These are phyloP conservation scores for Dipodomys ordii DNA, from an alignment of 2,113 vertebrate genomes.

Conservation along the genomic window DNA sequence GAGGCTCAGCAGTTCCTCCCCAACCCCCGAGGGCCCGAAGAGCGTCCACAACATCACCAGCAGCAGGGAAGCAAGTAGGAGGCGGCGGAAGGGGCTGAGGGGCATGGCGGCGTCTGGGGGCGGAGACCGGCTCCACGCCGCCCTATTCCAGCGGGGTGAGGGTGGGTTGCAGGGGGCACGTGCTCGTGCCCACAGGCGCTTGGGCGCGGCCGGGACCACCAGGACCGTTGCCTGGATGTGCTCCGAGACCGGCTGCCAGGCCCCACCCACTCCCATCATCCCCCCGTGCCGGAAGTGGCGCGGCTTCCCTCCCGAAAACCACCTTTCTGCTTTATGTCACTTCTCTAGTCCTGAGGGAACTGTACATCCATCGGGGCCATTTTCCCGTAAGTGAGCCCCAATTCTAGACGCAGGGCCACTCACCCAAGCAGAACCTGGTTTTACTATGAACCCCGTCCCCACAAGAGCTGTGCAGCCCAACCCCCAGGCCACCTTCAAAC, in stretches of 20 bases:
- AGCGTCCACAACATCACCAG: constrained; percentile 69
- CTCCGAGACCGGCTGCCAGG: neutral
- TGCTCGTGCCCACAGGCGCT: no score
- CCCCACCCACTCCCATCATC: neutral
- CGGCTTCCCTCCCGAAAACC: no score
- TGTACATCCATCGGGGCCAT: no score
- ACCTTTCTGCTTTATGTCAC: no score
- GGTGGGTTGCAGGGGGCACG: accelerated
- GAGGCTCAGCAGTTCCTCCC: constrained; percentile 77
- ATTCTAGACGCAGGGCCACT: no score
- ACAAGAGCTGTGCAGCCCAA: no score
- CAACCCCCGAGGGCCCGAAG: constrained; percentile 68
- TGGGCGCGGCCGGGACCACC: accelerated
- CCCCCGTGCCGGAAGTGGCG: neutral
- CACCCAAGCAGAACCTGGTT: no score
- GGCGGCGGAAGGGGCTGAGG: constrained; percentile 56
- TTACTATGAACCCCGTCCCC: no score
- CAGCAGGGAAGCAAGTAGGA: constrained; percentile 63
- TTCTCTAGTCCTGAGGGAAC: no score
- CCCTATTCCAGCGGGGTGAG: accelerated
- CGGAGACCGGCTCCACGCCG: neutral
- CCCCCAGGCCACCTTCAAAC: no score
- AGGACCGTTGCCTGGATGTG: accelerated
- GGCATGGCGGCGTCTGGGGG: constrained; percentile 45
- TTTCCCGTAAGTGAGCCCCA: no score